Percentiles rank a stretch among this genome's conserved stretches.
phyloP scores from a whole-genome alignment of 2,113 vertebrate species.

The Candoia aspera region DNA sequence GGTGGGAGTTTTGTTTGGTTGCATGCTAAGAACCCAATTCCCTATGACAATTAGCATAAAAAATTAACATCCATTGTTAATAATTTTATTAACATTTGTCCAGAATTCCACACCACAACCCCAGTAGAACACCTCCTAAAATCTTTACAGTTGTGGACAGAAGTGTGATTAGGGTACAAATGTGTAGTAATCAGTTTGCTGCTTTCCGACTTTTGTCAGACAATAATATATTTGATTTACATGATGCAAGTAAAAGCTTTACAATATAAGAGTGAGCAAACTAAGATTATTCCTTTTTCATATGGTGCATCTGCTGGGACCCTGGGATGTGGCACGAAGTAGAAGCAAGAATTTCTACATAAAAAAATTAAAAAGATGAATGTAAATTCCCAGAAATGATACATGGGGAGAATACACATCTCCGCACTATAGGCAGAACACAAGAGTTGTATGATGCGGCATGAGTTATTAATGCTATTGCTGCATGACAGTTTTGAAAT shows the following conservation, averaged over 20 bases:
- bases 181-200: neutral
- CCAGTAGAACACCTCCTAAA: neutral
- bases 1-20: neutral
- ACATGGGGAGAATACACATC: neutral
- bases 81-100: neutral
- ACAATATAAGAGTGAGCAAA: neutral
- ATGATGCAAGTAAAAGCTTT: neutral
- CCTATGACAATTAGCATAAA: neutral
- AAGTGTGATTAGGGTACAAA: neutral
- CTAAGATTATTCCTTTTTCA: neutral
- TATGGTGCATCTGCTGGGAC: neutral
- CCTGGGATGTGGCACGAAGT: neutral
- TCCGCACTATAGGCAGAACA: neutral
- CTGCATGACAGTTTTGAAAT: neutral
- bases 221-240: neutral
- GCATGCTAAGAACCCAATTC: neutral
- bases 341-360: neutral
- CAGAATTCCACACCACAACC: neutral
- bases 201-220: neutral
- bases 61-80: neutral
- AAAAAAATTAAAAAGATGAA: neutral
- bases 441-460: neutral
- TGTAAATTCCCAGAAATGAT: neutral
- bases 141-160: neutral
- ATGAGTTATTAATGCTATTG: neutral